These are phyloP conservation scores for Chrysotoxum bicinctum DNA, from an alignment of 2,888 invertebrate genomes.

Conservation along the genomic window DNA sequence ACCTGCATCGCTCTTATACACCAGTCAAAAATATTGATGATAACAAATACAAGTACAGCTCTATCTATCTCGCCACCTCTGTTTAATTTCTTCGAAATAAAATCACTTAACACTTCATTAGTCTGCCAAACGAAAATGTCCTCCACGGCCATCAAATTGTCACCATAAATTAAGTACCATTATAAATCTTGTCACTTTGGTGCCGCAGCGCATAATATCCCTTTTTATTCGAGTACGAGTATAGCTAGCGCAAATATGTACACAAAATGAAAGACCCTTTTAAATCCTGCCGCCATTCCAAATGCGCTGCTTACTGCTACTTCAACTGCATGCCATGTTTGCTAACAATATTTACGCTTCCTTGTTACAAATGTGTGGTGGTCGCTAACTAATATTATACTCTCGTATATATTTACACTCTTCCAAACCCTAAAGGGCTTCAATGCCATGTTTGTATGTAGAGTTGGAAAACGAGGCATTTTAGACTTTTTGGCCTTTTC, in stretches of 20 bases:
- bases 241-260: constrained; percentile 6
- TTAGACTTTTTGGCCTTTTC: neutral
- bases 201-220: constrained; percentile 57
- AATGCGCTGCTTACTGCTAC: neutral
- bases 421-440: neutral
- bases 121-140: constrained; percentile 6
- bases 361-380: constrained; percentile 22
- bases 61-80: neutral
- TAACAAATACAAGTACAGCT: neutral
- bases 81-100: constrained; percentile 6
- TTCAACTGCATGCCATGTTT: constrained; percentile 8
- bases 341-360: constrained; percentile 26
- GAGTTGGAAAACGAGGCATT: neutral
- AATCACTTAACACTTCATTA: constrained; percentile 69
- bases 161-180: constrained; percentile 53
- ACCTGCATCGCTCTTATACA: neutral
- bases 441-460: neutral
- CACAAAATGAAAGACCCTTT: constrained; percentile 25
- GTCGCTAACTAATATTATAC: constrained; percentile 3
- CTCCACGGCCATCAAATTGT: constrained; percentile 43
- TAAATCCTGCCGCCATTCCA: neutral
- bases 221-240: neutral
- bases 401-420: neutral
- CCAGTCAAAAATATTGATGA: neutral
- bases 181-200: constrained; percentile 59